These are phyloP conservation scores for Hylaeus anthracinus DNA, from an alignment of 1,140 invertebrate species.

Conservation along the genomic window DNA sequence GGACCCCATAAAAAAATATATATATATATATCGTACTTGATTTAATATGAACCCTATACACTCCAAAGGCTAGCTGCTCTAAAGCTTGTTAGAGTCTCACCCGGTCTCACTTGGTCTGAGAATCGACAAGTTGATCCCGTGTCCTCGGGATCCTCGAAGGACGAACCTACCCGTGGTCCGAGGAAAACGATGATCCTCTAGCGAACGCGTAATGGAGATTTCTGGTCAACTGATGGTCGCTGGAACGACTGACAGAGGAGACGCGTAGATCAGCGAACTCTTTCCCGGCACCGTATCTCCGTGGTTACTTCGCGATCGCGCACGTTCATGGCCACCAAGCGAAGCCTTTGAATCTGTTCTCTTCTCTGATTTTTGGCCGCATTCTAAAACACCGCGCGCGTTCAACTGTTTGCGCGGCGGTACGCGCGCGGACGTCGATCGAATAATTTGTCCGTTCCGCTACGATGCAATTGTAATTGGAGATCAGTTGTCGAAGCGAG, in stretches of 20 bases:
- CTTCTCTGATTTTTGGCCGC: not conserved
- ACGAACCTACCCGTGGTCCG: not conserved
- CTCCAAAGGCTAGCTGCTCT: too few species aligned
- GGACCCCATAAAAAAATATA: too few species aligned
- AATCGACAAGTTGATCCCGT: too few species aligned
- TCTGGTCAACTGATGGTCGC: not conserved
- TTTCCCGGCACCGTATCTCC: slow-evolving; percentile 30
- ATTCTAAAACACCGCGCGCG: not conserved
- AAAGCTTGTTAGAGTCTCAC: too few species aligned
- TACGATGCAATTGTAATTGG: not conserved
- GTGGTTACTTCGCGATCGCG: slow-evolving; percentile 13
- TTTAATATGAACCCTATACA: too few species aligned
- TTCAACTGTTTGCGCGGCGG: not conserved
- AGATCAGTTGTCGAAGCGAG: not conserved
- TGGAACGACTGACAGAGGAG: slow-evolving; percentile 7
- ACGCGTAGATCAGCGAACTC: slow-evolving; percentile 3
- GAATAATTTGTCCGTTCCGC: not conserved
- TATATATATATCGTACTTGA: too few species aligned
- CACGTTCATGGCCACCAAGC: slow-evolving; percentile 1
- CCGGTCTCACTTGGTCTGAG: not conserved
- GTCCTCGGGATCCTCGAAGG: not conserved
- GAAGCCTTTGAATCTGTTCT: not conserved
- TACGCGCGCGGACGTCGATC: too few species aligned
- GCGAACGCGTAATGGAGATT: too few species aligned
- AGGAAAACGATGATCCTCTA: not conserved